Evolutionary conservation across 2,888 invertebrate genomes (phyloP).

Genomic region (Calephelis perditalis): DNA sequence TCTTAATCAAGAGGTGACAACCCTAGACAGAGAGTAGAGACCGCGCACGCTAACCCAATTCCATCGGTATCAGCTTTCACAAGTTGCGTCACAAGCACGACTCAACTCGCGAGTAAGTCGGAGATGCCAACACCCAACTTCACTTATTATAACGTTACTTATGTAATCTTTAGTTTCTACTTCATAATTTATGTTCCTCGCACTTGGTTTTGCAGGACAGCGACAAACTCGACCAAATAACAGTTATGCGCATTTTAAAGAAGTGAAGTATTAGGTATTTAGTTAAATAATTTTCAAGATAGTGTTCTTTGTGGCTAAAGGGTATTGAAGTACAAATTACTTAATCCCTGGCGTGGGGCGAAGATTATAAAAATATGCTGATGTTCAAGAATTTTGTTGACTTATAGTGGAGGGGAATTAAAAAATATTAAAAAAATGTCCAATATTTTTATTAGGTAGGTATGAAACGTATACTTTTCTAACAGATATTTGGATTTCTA

Average conservation of each 20-base stretch:
- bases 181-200: not conserved
- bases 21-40: conserved; percentile 36
- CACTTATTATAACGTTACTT: conserved; percentile 22
- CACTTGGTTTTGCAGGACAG: not conserved
- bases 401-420: too few species aligned
- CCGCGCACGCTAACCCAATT: conserved; percentile 56
- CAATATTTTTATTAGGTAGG: too few species aligned
- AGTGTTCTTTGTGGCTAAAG: too few species aligned
- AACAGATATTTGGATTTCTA: too few species aligned
- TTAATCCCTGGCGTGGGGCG: too few species aligned
- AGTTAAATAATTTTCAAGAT: too few species aligned
- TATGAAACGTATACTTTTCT: too few species aligned
- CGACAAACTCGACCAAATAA: not conserved
- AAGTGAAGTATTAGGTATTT: too few species aligned
- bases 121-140: conserved; percentile 26
- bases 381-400: too few species aligned
- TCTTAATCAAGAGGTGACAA: not conserved
- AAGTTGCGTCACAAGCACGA: conserved; percentile 50
- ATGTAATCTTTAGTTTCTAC: conserved; percentile 21
- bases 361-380: too few species aligned
- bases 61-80: conserved; percentile 66
- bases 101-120: conserved; percentile 12
- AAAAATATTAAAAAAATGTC: too few species aligned
- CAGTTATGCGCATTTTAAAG: not conserved
- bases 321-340: too few species aligned